phyloP scores from a whole-genome alignment of 2,113 vertebrate genomes.

The Dryoscopus gambensis region DNA sequence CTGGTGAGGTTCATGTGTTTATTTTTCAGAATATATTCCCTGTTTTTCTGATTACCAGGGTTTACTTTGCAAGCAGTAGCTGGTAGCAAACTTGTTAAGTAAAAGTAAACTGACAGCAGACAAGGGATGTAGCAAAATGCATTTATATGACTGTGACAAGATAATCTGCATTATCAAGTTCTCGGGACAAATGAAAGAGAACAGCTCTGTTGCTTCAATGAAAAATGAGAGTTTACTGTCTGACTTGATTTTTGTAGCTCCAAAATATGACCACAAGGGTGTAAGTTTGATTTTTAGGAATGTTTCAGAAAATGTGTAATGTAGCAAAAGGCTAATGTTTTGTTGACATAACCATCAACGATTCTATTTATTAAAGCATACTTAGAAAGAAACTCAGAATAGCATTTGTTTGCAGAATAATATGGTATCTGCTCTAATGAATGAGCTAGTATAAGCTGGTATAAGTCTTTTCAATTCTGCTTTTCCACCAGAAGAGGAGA shows the following conservation, averaged over 20 bases:
- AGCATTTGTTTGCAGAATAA: not conserved
- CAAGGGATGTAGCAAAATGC: not conserved
- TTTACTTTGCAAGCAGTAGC: not conserved
- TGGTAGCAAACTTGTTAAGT: not conserved
- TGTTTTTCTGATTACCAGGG: not conserved
- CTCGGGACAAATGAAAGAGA: not conserved
- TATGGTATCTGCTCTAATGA: not conserved
- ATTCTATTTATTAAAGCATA: not conserved
- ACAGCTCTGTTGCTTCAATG: not conserved
- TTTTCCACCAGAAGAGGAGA: not conserved
- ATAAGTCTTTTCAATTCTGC: not conserved
- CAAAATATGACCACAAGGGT: not conserved
- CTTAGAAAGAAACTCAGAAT: not conserved
- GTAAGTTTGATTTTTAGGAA: not conserved
- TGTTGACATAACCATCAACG: not conserved
- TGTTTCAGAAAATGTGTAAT: not conserved
- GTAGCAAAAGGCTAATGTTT: not conserved
- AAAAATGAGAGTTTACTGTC: not conserved
- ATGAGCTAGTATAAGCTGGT: not conserved
- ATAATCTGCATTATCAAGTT: not conserved
- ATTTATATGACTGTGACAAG: not conserved
- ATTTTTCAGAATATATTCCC: not conserved
- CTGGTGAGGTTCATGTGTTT: not conserved
- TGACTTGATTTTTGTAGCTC: not conserved
- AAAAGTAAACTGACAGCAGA: not conserved